Evolutionary conservation across 2,888 invertebrate genomes (phyloP).

Genomic region (Epirrhoe alternata): DNA sequence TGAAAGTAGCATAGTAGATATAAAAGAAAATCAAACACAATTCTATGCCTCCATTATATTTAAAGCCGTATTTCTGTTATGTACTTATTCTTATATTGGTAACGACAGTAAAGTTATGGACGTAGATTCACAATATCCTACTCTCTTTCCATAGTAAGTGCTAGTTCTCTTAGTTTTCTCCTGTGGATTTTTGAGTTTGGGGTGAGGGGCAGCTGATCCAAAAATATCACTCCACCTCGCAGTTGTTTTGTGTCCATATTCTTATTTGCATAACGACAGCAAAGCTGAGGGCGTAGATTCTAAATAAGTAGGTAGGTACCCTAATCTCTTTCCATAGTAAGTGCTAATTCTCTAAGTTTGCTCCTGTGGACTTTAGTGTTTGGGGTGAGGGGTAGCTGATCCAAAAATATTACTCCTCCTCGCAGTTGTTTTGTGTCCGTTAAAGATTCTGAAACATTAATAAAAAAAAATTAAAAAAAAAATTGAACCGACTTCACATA

Average conservation of each 20-base stretch:
- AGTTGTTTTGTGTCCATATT: slow-evolving; percentile 58
- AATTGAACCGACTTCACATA: too few species aligned
- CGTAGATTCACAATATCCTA: background rate
- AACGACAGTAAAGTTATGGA: too few species aligned
- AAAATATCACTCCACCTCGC: slow-evolving; percentile 62
- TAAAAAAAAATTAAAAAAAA: too few species aligned
- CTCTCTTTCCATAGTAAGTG: slow-evolving; percentile 26
- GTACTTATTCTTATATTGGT: too few species aligned
- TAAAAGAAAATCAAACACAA: too few species aligned
- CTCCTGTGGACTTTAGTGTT: slow-evolving; percentile 54
- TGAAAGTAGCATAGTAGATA: too few species aligned
- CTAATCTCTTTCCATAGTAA: slow-evolving; percentile 30
- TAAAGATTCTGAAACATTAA: slow-evolving; percentile 55
- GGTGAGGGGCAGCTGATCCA: slow-evolving; percentile 55
- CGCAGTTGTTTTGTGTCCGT: slow-evolving; percentile 60
- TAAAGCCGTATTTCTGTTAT: too few species aligned
- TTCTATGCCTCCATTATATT: too few species aligned
- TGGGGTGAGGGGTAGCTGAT: slow-evolving; percentile 55
- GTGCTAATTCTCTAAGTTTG: slow-evolving; percentile 43
- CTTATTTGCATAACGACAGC: too few species aligned
- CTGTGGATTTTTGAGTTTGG: slow-evolving; percentile 56
- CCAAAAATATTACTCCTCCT: slow-evolving; percentile 63
- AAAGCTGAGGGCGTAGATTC: too few species aligned
- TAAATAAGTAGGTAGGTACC: too few species aligned
- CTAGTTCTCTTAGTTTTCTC: slow-evolving; percentile 44